phyloP scores from a whole-genome alignment of 2,888 invertebrate species.

The Plagodis pulveraria region DNA sequence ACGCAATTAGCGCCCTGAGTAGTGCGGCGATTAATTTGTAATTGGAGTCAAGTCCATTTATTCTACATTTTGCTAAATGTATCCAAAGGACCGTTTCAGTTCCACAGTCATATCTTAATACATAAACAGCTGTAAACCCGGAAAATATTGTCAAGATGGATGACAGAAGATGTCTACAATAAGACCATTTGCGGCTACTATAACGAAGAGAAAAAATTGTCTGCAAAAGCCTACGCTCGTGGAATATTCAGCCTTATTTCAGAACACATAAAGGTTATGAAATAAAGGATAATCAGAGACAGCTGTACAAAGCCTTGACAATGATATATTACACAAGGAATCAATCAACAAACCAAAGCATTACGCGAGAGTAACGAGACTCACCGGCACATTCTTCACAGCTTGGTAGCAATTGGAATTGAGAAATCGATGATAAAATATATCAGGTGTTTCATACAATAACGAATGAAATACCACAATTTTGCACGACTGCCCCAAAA shows the following conservation, averaged over 20 bases:
- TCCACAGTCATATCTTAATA: too few relatives aligned
- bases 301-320: slow-evolving; percentile 23
- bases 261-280: slow-evolving; percentile 17
- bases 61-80: too few relatives aligned
- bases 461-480: too few relatives aligned
- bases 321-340: slow-evolving; percentile 37
- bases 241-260: slow-evolving; percentile 20
- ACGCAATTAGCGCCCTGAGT: too few relatives aligned
- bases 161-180: slow-evolving; percentile 27
- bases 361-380: slow-evolving; percentile 28
- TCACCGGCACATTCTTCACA: slow-evolving; percentile 25
- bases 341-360: slow-evolving; percentile 41
- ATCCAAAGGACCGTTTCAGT: too few relatives aligned
- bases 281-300: neutral
- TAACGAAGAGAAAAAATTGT: slow-evolving; percentile 2
- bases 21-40: too few relatives aligned
- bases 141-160: neutral
- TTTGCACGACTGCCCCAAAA: too few relatives aligned
- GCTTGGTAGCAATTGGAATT: slow-evolving; percentile 14
- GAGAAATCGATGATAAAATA: neutral
- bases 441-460: slow-evolving; percentile 19
- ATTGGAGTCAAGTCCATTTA: too few relatives aligned
- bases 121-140: too few relatives aligned
- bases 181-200: slow-evolving; percentile 8
- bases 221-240: neutral